A percentile compares a stretch with the other conserved stretches of the same genome.
These are phyloP conservation scores for Apogon talboti DNA, from an alignment of 2,797 vertebrate genomes.

Conservation along the genomic window DNA sequence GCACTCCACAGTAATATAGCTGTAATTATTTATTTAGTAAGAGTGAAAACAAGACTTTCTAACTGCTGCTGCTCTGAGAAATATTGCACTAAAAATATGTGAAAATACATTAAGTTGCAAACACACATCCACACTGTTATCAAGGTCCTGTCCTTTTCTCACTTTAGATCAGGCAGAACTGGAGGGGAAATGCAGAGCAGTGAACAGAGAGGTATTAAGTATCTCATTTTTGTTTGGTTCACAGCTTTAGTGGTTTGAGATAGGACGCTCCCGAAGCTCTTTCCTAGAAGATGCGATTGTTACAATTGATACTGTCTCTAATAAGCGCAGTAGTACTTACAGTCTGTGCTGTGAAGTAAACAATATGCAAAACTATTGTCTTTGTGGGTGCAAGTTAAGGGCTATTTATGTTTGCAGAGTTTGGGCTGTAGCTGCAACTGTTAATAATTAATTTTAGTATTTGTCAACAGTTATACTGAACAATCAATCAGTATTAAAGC, in stretches of 20 bases:
- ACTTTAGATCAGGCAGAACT: constrained; percentile 38
- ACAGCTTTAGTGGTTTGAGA: constrained; percentile 18
- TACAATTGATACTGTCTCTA: constrained; percentile 9
- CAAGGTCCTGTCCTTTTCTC: constrained; percentile 40
- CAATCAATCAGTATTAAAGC: too few relatives aligned
- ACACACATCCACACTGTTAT: constrained; percentile 22
- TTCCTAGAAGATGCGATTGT: constrained; percentile 8
- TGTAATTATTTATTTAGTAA: constrained; percentile 67
- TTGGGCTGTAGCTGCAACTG: background rate
- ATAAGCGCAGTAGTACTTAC: background rate
- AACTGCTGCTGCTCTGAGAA: constrained; percentile 35
- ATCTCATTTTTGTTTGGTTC: constrained; percentile 22
- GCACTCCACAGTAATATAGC: constrained; percentile 51
- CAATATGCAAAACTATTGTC: background rate
- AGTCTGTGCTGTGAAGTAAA: background rate
- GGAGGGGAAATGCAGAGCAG: constrained; percentile 32
- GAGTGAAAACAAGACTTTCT: constrained; percentile 54
- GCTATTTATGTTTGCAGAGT: constrained; percentile 1
- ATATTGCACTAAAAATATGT: constrained; percentile 42
- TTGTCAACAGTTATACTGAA: too few relatives aligned
- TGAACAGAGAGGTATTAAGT: constrained; percentile 21
- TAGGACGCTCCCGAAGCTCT: background rate
- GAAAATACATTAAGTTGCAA: constrained; percentile 45
- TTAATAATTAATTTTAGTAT: too few relatives aligned
- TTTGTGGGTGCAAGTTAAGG: background rate